phyloP scores from a whole-genome alignment of 2,888 invertebrate genomes.

The Nebria brevicollis region DNA sequence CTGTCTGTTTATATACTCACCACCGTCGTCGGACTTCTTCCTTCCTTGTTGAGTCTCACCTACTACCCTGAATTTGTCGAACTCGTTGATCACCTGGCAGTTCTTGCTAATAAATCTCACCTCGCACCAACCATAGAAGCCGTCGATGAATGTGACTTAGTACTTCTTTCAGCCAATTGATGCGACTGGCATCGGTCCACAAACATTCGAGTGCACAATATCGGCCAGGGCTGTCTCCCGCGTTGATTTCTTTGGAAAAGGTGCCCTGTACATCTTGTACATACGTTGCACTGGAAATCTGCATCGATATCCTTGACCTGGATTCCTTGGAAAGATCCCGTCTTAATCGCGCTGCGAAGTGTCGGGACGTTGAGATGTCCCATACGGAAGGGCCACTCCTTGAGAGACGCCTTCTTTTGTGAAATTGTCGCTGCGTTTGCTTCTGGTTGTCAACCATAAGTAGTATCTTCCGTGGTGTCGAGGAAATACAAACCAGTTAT shows the following conservation, averaged over 20 bases:
- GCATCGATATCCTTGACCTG: neutral
- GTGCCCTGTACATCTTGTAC: constrained; percentile 8
- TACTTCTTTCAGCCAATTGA: constrained; percentile 48
- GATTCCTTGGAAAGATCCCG: too few relatives aligned
- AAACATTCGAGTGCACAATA: neutral
- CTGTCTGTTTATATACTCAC: constrained; percentile 46
- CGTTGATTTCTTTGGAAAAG: constrained; percentile 22
- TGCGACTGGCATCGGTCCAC: neutral
- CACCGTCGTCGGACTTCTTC: constrained; percentile 48
- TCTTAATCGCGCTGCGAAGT: too few relatives aligned
- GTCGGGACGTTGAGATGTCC: too few relatives aligned
- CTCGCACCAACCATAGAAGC: constrained; percentile 17
- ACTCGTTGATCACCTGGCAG: constrained; percentile 33
- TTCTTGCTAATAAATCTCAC: constrained; percentile 50
- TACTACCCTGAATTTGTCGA: constrained; percentile 33
- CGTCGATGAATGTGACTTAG: constrained; percentile 51
- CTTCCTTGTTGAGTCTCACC: constrained; percentile 18
- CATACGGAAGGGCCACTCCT: too few relatives aligned
- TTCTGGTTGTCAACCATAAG: too few relatives aligned
- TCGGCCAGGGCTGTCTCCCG: neutral
- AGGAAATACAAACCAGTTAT: neutral
- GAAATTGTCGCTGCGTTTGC: too few relatives aligned
- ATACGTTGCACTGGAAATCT: neutral
- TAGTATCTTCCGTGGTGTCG: too few relatives aligned
- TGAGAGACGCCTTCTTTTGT: too few relatives aligned